Percentiles rank a stretch among this genome's conserved stretches.
Conservation (phyloP, 1,140 invertebrate species). For the Anagrus nilaparvatae region DNA sequence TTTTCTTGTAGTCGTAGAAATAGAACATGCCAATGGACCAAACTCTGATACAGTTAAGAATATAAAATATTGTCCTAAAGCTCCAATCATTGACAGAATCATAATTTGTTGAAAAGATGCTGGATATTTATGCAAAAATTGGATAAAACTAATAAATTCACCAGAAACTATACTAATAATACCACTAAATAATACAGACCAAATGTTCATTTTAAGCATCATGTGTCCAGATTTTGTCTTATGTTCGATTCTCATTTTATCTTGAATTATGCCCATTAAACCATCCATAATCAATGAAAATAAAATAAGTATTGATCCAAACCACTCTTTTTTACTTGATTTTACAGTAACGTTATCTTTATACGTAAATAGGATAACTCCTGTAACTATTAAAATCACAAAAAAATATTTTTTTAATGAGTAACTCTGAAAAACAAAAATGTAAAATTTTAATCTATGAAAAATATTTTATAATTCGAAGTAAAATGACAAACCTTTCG, state of each 20-base stretch:
- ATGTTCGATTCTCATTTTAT: conserved; percentile 76
- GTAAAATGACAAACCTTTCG: conserved; percentile 45
- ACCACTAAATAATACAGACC: conserved; percentile 58
- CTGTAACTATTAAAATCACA: conserved; percentile 83
- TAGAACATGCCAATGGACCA: conserved; percentile 90
- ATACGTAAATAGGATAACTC: conserved; percentile 89
- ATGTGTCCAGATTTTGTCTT: conserved; percentile 82
- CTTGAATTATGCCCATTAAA: conserved; percentile 69
- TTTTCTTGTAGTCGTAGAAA: conserved; percentile 95
- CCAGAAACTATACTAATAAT: conserved; percentile 68
- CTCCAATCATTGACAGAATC: conserved; percentile 70
- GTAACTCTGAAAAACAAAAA: conserved; percentile 50
- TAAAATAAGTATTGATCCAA: conserved; percentile 78
- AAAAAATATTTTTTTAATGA: conserved; percentile 83
- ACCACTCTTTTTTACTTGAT: conserved; percentile 48
- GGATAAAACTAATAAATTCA: conserved; percentile 71
- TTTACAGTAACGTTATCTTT: conserved; percentile 56
- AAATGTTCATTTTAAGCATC: conserved; percentile 94
- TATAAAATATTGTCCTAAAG: conserved; percentile 93
- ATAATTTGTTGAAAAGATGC: conserved; percentile 63
- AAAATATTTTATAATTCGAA: not conserved
- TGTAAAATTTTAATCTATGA: no score
- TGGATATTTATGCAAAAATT: conserved; percentile 75
- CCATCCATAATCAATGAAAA: conserved; percentile 92
- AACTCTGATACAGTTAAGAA: conserved; percentile 88